phyloP scores from a whole-genome alignment of 2,888 invertebrate species.

The Eilema depressum region DNA sequence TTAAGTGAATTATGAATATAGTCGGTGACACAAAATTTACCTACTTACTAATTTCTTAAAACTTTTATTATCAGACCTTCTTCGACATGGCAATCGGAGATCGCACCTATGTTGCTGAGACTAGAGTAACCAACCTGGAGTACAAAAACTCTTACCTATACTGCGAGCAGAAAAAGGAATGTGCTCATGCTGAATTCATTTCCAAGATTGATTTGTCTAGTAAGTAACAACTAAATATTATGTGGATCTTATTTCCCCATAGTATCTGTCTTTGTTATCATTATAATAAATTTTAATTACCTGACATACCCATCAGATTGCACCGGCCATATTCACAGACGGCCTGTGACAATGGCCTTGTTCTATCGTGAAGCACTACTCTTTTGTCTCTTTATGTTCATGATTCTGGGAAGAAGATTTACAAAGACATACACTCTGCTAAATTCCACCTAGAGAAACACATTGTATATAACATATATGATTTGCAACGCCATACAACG shows the following conservation, averaged over 20 bases:
- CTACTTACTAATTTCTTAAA: not conserved
- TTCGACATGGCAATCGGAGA: slow-evolving; percentile 90
- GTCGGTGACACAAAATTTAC: not conserved
- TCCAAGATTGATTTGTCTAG: slow-evolving; percentile 84
- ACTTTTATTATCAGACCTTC: slow-evolving; percentile 78
- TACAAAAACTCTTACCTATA: slow-evolving; percentile 90
- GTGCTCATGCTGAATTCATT: slow-evolving; percentile 91
- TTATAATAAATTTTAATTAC: not conserved
- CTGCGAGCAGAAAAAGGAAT: slow-evolving; percentile 93
- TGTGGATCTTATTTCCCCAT: not conserved
- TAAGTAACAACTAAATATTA: slow-evolving; percentile 55
- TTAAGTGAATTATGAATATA: not conserved
- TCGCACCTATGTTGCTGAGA: slow-evolving; percentile 90
- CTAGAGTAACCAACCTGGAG: slow-evolving; percentile 91
- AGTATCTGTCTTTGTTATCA: not conserved
- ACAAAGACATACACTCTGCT: not conserved
- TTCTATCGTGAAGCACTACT: no score
- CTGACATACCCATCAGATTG: not conserved
- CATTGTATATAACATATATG: no score
- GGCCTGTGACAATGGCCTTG: no score
- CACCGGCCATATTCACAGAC: not conserved
- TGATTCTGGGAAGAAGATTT: not conserved
- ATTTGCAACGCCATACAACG: no score
- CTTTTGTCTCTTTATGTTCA: not conserved
- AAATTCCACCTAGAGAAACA: not conserved